phyloP scores from a whole-genome alignment of 2,113 vertebrate genomes.

The Ochotona princeps region DNA sequence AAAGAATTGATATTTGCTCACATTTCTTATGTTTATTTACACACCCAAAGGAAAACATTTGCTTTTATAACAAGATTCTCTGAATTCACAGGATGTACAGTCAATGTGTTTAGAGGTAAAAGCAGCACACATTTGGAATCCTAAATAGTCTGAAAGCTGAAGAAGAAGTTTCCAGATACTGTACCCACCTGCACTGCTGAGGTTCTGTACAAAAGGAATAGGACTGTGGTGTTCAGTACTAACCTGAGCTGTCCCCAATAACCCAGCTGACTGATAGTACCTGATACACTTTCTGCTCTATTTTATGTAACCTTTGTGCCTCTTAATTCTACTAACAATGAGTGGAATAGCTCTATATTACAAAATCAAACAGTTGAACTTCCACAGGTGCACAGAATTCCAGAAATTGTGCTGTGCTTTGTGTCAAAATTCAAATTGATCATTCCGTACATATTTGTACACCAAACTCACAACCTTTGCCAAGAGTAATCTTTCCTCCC shows the following conservation, averaged over 20 bases:
- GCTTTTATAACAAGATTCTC: conserved; percentile 44
- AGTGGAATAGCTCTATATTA: background rate
- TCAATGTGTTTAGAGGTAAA: background rate
- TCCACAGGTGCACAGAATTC: background rate
- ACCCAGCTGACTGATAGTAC: background rate
- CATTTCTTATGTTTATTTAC: conserved; percentile 52
- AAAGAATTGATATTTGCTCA: conserved; percentile 60
- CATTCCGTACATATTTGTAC: background rate
- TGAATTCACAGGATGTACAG: conserved; percentile 6
- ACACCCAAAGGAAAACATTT: conserved; percentile 45
- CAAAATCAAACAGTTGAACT: conserved; percentile 35
- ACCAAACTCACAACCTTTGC: background rate
- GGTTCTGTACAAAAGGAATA: background rate
- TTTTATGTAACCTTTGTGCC: background rate
- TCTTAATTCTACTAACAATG: conserved; percentile 17
- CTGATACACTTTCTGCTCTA: background rate
- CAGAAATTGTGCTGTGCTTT: background rate
- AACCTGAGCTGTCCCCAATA: background rate
- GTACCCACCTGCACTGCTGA: background rate
- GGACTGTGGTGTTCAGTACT: background rate
- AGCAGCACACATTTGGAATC: background rate
- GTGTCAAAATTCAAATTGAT: background rate
- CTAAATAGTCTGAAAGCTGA: background rate
- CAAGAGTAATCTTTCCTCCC: background rate
- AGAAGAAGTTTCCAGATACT: background rate